Conservation (phyloP, 2,888 invertebrate species). For the Dolomedes plantarius region DNA sequence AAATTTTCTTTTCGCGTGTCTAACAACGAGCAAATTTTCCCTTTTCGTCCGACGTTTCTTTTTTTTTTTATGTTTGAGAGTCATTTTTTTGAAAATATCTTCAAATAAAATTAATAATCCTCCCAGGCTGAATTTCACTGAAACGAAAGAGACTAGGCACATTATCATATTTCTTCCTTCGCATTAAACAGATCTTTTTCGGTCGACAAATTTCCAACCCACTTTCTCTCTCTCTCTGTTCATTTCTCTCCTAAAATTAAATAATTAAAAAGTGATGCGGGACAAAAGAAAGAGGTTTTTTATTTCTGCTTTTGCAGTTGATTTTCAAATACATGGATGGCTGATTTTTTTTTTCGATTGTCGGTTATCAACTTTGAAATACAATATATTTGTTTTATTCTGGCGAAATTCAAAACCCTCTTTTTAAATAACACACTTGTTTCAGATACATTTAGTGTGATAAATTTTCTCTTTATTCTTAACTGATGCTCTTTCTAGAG, state of each 20-base stretch:
- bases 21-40: too few relatives aligned
- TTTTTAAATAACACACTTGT: too few relatives aligned
- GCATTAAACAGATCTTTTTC: slow-evolving; percentile 6
- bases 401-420: too few relatives aligned
- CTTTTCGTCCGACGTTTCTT: not conserved
- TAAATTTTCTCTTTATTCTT: too few relatives aligned
- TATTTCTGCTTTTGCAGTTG: not conserved
- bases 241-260: not conserved
- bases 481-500: too few relatives aligned
- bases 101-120: not conserved
- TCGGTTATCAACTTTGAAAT: not conserved
- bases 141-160: not conserved
- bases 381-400: not conserved
- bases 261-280: not conserved
- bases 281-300: not conserved
- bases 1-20: too few relatives aligned
- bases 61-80: not conserved
- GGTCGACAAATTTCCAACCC: not conserved
- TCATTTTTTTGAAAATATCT: not conserved
- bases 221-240: not conserved
- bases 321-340: not conserved
- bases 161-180: not conserved
- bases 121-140: not conserved
- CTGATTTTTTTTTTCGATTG: not conserved
- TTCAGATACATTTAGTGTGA: too few relatives aligned